Base-by-base conservation (phyloP, 2,113 vertebrate species). In the Pteruthius melanotis region DNA sequence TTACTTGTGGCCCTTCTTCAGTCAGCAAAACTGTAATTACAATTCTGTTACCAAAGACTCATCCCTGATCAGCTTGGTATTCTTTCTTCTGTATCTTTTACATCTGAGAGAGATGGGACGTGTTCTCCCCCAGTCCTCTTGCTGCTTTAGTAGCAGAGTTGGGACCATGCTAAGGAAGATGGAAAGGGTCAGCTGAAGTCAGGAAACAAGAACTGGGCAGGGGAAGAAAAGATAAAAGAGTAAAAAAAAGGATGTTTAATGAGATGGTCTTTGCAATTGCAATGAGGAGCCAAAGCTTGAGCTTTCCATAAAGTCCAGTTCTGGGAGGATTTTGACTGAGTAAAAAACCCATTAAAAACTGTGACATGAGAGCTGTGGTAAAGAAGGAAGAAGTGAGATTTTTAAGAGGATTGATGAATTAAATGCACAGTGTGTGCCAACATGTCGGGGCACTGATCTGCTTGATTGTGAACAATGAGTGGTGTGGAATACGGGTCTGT, bases 91-190 rank as follows among this genome's bases (percentile, higher is more conserved):
- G 3, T 56, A 18, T 71, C 31, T 69, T 83, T 56, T 75, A 64
- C 14, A 31, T 59, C 27, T 56, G 37, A 69, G 35, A 44, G 45
- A 87, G 44, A 40, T 27, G 35, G 22, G 21, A 87, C 53, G 21
- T 66, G 5, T 83, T 72, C 45, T 42, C 4, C 7, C 3, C 5
- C 5, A 56, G 0, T 12, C 17, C 7, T 8, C 8, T 80, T 88
- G 26, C 31, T 88, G 16, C 5, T 86, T 52, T 39, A 23, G 6
- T 44, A 30, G 35, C 40, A 60, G 49, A 89, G 30, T 52, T 76
- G 52, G 69, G 56, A 27, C 27, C 33, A 0, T 69, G 59, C 28
- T 17, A 35, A 40, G 60, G 59, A 56, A 52, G 42, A 52, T 44
- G 35, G 31, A 44, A 66, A 60, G n/a, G 28, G 19, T 89, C 33